These are phyloP conservation scores for Trichomycterus rosablanca DNA, from an alignment of 2,113 vertebrate genomes.

Conservation along the genomic window DNA sequence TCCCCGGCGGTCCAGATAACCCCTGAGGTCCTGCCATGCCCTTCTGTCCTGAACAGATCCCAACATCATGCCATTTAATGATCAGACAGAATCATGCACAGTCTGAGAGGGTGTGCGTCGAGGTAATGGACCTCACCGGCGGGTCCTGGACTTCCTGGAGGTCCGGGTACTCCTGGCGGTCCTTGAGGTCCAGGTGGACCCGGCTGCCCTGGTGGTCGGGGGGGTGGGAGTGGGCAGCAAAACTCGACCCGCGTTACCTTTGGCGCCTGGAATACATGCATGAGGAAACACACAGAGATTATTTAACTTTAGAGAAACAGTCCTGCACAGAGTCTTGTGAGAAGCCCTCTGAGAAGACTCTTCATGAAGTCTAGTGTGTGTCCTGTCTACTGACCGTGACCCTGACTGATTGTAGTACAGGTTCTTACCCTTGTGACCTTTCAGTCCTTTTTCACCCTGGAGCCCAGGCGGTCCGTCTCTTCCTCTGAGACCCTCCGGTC, in stretches of 20 bases:
- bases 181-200: conserved; percentile 23
- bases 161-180: not conserved
- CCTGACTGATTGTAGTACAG: too few relatives aligned
- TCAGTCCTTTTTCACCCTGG: not conserved
- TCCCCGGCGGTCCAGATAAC: not conserved
- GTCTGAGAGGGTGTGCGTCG: too few relatives aligned
- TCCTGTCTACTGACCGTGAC: too few relatives aligned
- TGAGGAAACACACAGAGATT: not conserved
- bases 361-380: too few relatives aligned
- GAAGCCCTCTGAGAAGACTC: not conserved
- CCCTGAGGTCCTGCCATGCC: conserved; percentile 14
- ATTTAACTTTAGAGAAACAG: too few relatives aligned
- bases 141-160: conserved; percentile 8
- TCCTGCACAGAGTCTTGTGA: too few relatives aligned
- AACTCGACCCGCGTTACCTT: conserved; percentile 10
- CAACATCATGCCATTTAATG: too few relatives aligned
- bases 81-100: too few relatives aligned
- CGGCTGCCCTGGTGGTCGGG: not conserved
- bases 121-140: not conserved
- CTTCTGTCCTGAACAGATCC: conserved; percentile 10
- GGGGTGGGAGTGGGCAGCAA: not conserved
- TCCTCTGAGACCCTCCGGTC: conserved; percentile 1
- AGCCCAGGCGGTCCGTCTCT: not conserved
- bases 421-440: not conserved
- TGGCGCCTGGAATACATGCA: conserved; percentile 12